Evolutionary conservation across 2,888 invertebrate species (phyloP), one percentile per base, ranked within the genome.

Genomic region (Itoplectis maculator): DNA sequence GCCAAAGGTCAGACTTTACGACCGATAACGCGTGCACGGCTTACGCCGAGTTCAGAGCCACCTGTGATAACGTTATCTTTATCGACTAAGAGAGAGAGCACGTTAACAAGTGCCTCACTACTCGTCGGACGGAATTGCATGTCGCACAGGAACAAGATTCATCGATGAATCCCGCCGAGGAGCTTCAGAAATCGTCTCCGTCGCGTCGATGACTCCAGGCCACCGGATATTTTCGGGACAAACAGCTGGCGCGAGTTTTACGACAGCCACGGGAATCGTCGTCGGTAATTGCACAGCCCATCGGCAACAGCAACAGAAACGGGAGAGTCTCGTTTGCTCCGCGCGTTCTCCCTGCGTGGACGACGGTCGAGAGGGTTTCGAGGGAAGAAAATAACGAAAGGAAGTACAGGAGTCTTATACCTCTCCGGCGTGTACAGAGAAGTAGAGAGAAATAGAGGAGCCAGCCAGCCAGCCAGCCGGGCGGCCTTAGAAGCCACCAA

Each of bases 1-100:
- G 95, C 96, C 65, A 96, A 95, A 94, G 96, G 96, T 96, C 90
- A 86, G 66, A 35, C 20, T 69, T 69, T 9, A 61, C 35, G 13
- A 11, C 11, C 51, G 18, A 49, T 18, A n/a, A 13, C 20, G n/a
- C 9, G 8, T 7, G n/a, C 6, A 9, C 18, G n/a, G 18, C 13
- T 11, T 8, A 5, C 51, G 15, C 18, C 9, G 54, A 2, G 23
- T 40, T 18, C 35, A 49, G 8, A 63, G 18, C 42, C 18, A 35
- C 20, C 4, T n/a, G 11, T 37, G 8, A 61, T 61, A n/a, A n/a
- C 61, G 40, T 61, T 40, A 61, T 40, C 61, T 61, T 40, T 2
- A 15, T 37, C 37, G 40, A 37, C 37, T 6, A 37, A 18, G 3
- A 37, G 9, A 0, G 8, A 37, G 6, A 0, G 8, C 18, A 15